Conservation (phyloP, 2,797 vertebrate species). For the Siniperca undulata region DNA sequence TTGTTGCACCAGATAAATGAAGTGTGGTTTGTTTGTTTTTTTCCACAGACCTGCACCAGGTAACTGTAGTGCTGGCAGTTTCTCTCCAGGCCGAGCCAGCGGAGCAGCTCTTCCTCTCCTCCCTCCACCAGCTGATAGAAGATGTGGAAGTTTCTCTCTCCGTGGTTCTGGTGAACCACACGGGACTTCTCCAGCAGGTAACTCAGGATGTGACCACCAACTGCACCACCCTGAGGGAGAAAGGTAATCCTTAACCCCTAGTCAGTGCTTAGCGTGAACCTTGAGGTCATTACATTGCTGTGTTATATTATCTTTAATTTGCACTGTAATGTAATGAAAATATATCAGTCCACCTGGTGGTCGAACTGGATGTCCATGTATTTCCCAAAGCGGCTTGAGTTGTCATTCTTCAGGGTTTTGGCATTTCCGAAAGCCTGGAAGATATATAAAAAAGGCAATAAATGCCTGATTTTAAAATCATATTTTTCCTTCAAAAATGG, state of each 20-base stretch:
- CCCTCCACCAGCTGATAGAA: conserved; percentile 96
- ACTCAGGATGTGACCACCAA: conserved; percentile 95
- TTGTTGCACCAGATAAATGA: background rate
- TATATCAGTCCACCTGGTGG: conserved; percentile 88
- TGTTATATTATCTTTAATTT: background rate
- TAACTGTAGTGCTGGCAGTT: conserved; percentile 90
- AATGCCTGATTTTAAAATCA: background rate
- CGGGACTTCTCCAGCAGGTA: conserved; percentile 97
- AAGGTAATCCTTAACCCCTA: background rate
- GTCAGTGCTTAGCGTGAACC: background rate
- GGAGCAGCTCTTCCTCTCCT: conserved; percentile 90
- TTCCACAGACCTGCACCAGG: conserved; percentile 88
- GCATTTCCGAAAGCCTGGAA: conserved; percentile 96
- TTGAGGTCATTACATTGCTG: background rate
- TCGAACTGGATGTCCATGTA: conserved; percentile 99
- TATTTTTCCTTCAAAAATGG: background rate
- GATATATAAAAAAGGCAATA: background rate
- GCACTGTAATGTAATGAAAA: background rate
- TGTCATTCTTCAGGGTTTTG: conserved; percentile 95
- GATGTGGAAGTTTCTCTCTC: conserved; percentile 97
- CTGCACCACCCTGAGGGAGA: conserved; percentile 88
- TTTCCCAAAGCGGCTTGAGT: conserved; percentile 97
- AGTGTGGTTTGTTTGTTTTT: background rate
- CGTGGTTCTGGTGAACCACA: conserved; percentile 94
- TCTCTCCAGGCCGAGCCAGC: conserved; percentile 91